A percentile compares a stretch with the other conserved stretches of the same genome.
Conservation (phyloP, 2,888 invertebrate genomes). For the Barypeithes pellucidus region DNA sequence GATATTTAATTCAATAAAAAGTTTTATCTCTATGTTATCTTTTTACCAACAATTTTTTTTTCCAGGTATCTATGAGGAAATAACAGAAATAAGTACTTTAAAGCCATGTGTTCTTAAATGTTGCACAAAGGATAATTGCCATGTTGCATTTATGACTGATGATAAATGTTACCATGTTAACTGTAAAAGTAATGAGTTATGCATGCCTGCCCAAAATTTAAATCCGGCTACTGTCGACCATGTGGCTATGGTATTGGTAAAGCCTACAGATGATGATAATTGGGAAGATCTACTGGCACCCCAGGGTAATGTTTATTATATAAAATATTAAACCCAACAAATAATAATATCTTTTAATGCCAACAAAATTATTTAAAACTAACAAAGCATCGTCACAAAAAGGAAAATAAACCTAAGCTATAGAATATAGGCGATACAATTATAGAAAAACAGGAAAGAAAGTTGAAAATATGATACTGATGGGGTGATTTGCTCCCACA, state of each 20-base stretch:
- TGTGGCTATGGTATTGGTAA: constrained; percentile 85
- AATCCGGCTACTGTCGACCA: constrained; percentile 75
- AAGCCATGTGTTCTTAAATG: constrained; percentile 80
- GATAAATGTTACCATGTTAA: constrained; percentile 84
- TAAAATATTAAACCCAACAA: too few relatives aligned
- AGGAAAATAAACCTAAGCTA: too few relatives aligned
- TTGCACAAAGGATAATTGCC: constrained; percentile 79
- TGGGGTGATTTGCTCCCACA: too few relatives aligned
- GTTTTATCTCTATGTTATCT: too few relatives aligned
- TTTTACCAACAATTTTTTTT: too few relatives aligned
- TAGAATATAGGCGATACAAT: too few relatives aligned
- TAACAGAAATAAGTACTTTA: constrained; percentile 72
- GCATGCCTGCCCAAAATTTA: constrained; percentile 78
- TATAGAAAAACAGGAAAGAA: too few relatives aligned
- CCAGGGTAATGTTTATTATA: constrained; percentile 54
- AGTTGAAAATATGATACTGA: too few relatives aligned
- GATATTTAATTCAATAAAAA: too few relatives aligned
- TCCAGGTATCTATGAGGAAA: constrained; percentile 73
- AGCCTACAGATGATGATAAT: constrained; percentile 76
- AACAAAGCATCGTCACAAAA: too few relatives aligned
- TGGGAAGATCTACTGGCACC: constrained; percentile 71
- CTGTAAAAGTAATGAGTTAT: constrained; percentile 81
- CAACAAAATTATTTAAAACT: too few relatives aligned
- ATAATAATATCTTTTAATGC: too few relatives aligned
- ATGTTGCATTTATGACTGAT: constrained; percentile 86